A percentile compares a stretch with the other conserved stretches of the same genome.
phyloP scores from a whole-genome alignment of 1,140 invertebrate species.

The Leptoteleia sp. region DNA sequence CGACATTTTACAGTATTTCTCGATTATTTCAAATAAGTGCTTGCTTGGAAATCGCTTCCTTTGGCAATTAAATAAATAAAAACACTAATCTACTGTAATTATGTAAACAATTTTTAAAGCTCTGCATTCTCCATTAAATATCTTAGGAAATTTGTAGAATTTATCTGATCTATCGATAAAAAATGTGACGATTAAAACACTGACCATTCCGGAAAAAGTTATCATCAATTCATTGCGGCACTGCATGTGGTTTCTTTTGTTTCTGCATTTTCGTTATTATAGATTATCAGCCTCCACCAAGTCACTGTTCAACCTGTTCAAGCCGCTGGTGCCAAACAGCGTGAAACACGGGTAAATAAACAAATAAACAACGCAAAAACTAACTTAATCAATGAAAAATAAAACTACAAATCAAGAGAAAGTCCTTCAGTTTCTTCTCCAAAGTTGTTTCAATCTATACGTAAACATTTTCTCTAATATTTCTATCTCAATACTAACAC shows the following conservation, averaged over 20 bases:
- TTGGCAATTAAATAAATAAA: too few relatives aligned
- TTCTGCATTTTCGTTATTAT: slow-evolving; percentile 79
- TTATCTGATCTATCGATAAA: too few relatives aligned
- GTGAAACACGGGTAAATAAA: slow-evolving; percentile 82
- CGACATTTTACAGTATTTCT: too few relatives aligned
- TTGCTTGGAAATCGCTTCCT: too few relatives aligned
- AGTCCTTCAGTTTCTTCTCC: slow-evolving; percentile 11
- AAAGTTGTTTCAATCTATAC: slow-evolving; percentile 7
- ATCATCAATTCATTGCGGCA: slow-evolving; percentile 59
- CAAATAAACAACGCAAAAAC: slow-evolving; percentile 46
- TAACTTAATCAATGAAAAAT: slow-evolving; percentile 34
- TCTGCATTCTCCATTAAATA: too few relatives aligned
- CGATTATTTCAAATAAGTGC: too few relatives aligned
- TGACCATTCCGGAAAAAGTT: background rate
- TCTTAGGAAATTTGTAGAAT: too few relatives aligned
- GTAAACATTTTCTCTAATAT: slow-evolving; percentile 15
- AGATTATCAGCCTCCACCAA: slow-evolving; percentile 83
- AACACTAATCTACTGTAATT: too few relatives aligned
- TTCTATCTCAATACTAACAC: background rate
- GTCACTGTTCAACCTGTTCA: slow-evolving; percentile 83
- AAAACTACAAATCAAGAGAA: slow-evolving; percentile 15
- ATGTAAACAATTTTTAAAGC: too few relatives aligned
- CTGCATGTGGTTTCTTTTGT: slow-evolving; percentile 76
- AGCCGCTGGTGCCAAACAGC: slow-evolving; percentile 80
- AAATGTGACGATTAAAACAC: too few relatives aligned